Evolutionary conservation across 2,888 invertebrate species (phyloP), one percentile per base, ranked within the genome.

Genomic region (Ceraclea dissimilis): DNA sequence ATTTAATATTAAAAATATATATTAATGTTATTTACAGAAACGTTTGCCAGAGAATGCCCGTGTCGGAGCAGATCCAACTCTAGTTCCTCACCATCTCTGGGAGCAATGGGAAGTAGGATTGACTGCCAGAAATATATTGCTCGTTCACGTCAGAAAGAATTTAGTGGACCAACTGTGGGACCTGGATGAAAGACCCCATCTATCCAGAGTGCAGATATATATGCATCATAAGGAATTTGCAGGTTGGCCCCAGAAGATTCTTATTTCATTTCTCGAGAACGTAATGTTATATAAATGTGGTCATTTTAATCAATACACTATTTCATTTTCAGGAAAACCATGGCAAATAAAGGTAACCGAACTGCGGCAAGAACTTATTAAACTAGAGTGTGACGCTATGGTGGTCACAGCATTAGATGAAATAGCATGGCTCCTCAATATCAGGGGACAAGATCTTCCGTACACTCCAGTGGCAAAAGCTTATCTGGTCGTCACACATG

Each of bases 341-440:
- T 93, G 93, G 90, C 81, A 83, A 54, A 81, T 83, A 31, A 95
- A 95, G 71, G 77, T 94, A 0, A 67, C 75, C 4, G 79, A 79
- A 49, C 73, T 91, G 1, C 79, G 92, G 11, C 69, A 73, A 2
- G 81, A 83, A 60, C 75, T 94, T 65, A 71, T 73, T 19, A 71
- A 76, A 2, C 70, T 78, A n/a, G 79, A 79, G 0, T 86, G 83
- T 1, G 86, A 89, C 64, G 90, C 90, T 1, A 84, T 93, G 76
- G 80, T 94, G 22, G 79, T 95, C 13, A 91, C 93, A 0, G 87
- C 92, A 0, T 71, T 94, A 54, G 92, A 93, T 65, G 93, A 94
- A 70, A 84, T 89, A 47, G 90, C 93, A 0, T 94, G 93, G 88
- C 71, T 94, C 31, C 76, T 93, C 33, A 95, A 95, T 69, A 82